Evolutionary conservation across 1,140 invertebrate species (phyloP).

Genomic region (Drosophila sp.): DNA sequence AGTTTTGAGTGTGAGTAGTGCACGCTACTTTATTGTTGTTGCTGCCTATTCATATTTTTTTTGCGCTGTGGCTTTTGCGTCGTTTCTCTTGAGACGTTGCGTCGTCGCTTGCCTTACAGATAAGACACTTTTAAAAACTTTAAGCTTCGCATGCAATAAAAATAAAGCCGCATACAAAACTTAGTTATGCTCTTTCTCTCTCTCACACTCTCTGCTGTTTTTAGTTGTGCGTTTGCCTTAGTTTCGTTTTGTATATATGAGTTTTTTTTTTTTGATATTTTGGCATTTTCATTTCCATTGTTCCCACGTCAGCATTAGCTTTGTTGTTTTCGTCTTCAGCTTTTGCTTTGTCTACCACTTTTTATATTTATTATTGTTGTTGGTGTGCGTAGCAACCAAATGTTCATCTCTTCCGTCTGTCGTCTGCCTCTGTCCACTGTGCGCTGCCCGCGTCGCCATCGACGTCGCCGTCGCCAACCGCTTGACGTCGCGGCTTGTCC

Average conservation of each 20-base stretch:
- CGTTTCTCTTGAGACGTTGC: slow-evolving; percentile 48
- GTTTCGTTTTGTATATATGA: slow-evolving; percentile 45
- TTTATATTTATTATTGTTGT: slow-evolving; percentile 30
- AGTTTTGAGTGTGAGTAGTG: slow-evolving; percentile 5
- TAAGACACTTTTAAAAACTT: slow-evolving; percentile 67
- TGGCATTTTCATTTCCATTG: slow-evolving; percentile 66
- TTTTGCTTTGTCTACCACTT: background rate
- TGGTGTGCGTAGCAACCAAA: slow-evolving; percentile 59
- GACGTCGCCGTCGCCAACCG: background rate
- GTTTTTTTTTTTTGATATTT: slow-evolving; percentile 47
- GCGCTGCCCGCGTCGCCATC: background rate
- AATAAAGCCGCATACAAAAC: slow-evolving; percentile 64
- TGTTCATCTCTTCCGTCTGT: slow-evolving; percentile 25
- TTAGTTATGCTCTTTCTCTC: slow-evolving; percentile 49
- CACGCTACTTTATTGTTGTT: slow-evolving; percentile 11
- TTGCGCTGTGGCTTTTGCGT: slow-evolving; percentile 46
- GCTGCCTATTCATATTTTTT: slow-evolving; percentile 8
- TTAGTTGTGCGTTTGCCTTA: slow-evolving; percentile 51
- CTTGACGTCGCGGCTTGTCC: slow-evolving; percentile 39
- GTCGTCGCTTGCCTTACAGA: slow-evolving; percentile 29
- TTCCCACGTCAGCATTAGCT: slow-evolving; percentile 42
- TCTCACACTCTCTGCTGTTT: slow-evolving; percentile 3
- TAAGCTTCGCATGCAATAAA: slow-evolving; percentile 72
- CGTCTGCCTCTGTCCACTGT: background rate
- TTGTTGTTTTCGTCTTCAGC: slow-evolving; percentile 12